Evolutionary conservation across 2,113 vertebrate species (phyloP), one percentile per base, ranked within the genome.

Genomic region (Antechinus flavipes): DNA sequence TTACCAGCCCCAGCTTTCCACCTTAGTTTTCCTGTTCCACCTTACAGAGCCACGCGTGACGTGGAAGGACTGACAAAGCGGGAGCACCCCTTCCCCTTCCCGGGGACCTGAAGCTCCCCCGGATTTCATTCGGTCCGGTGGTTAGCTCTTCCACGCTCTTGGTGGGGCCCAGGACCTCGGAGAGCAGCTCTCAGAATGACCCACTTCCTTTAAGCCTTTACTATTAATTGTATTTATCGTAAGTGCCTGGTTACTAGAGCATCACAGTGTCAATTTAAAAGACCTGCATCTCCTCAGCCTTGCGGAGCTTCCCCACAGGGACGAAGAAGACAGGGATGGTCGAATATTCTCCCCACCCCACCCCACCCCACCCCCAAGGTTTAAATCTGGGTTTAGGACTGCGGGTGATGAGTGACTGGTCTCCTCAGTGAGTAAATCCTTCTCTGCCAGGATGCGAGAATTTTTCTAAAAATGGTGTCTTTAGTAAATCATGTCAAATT

Each of bases 171-270:
- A 61, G 26, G 42, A 92, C 12, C 49, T 12, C n/a, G 2, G 8
- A 25, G 52, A 46, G 35, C 95, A n/a, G 16, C 61, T 54, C 91
- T 2, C 30, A 68, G 61, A 53, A 68, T 89, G 93, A 55, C 27
- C 49, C 90, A 16, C 90, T 68, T 54, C 58, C 92, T 91, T 93
- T 68, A 89, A 30, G 92, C 92, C 93, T 61, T 5, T 56, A n/a
- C 90, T 35, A 25, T 1, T 92, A 47, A 14, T 8, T 23, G 93
- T 22, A 89, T 91, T 90, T 95, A 27, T 91, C 22, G 42, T 76
- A 94, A 98, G 98, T 98, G 98, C 97, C 98, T 91, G 96, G 95
- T 94, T 93, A 91, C 93, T 89, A 58, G 54, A 42, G 47, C 54
- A 4, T 23, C 61, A 3, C 0, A 54, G 46, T n/a, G 92, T 58